phyloP scores from a whole-genome alignment of 2,113 vertebrate genomes.

The Chauna torquata region DNA sequence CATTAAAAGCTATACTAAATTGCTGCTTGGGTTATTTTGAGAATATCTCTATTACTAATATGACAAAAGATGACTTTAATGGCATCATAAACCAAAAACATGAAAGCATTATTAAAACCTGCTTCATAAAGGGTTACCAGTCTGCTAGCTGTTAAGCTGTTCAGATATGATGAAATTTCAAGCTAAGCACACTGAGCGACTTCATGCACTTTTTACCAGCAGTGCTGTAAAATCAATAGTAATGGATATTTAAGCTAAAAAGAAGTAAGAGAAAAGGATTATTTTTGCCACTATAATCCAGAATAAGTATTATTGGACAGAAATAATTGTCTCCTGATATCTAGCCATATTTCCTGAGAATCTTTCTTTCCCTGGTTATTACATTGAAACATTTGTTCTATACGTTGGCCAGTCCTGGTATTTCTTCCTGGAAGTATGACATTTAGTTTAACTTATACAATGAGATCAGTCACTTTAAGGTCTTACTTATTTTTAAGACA shows the following conservation, averaged over 20 bases:
- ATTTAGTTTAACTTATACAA: conserved; percentile 46
- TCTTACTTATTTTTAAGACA: conserved; percentile 45
- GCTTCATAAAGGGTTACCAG: conserved; percentile 64
- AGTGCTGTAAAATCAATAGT: conserved; percentile 7
- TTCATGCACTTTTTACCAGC: conserved; percentile 28
- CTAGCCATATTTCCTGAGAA: conserved; percentile 9
- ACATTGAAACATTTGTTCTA: conserved; percentile 2
- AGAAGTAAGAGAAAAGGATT: background rate
- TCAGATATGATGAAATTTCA: conserved; percentile 63
- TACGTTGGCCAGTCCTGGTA: background rate
- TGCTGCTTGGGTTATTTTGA: conserved; percentile 65
- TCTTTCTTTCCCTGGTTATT: conserved; percentile 18
- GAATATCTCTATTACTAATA: conserved; percentile 58
- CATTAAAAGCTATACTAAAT: conserved; percentile 68
- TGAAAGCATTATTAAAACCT: conserved; percentile 68
- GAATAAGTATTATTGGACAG: conserved; percentile 34
- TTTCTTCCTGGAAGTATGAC: background rate
- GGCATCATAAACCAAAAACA: conserved; percentile 69
- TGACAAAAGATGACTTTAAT: conserved; percentile 71
- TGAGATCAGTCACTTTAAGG: conserved; percentile 30
- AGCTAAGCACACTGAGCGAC: conserved; percentile 3
- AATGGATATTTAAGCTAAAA: conserved; percentile 35
- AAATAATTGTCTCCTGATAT: conserved; percentile 43
- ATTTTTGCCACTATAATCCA: conserved; percentile 5
- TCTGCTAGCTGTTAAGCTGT: conserved; percentile 60